Evolutionary conservation across 2,113 vertebrate species (phyloP).

Genomic region (Paraplagusia blochii): DNA sequence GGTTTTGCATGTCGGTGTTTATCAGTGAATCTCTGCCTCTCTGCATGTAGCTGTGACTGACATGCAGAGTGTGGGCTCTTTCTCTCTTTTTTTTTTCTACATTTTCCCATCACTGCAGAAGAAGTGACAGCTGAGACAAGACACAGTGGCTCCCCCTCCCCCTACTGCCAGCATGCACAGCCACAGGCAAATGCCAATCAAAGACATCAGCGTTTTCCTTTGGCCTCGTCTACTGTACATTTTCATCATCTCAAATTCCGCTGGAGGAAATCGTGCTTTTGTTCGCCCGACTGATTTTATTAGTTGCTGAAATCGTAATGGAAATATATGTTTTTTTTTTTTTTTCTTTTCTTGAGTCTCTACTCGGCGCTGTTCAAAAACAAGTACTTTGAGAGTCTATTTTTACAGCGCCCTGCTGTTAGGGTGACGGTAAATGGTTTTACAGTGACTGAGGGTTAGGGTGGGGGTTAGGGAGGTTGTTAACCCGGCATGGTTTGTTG

Average conservation of each 20-base stretch:
- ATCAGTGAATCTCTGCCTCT: conserved; percentile 5
- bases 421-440: conserved; percentile 51
- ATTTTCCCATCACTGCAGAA: conserved; percentile 19
- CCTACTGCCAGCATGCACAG: conserved; percentile 26
- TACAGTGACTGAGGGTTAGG: background rate
- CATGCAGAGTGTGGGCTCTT: conserved; percentile 37
- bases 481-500: conserved; percentile 49
- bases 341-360: background rate
- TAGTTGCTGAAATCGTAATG: too few relatives aligned
- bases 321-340: background rate
- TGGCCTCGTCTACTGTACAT: conserved; percentile 2
- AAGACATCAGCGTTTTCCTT: conserved; percentile 22
- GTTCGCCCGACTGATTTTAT: too few relatives aligned
- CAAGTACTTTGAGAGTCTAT: conserved; percentile 26
- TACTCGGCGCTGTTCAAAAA: conserved; percentile 1
- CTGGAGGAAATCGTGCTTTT: too few relatives aligned
- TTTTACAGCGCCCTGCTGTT: conserved; percentile 46
- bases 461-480: conserved; percentile 16
- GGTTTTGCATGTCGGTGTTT: background rate
- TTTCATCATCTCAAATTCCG: background rate
- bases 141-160: conserved; percentile 7
- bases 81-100: conserved; percentile 9
- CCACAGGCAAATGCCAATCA: conserved; percentile 46
- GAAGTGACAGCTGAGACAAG: conserved; percentile 64
- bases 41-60: conserved; percentile 30